These are phyloP conservation scores for Zosterops hypoxanthus DNA, from an alignment of 2,113 vertebrate species.

Conservation along the genomic window DNA sequence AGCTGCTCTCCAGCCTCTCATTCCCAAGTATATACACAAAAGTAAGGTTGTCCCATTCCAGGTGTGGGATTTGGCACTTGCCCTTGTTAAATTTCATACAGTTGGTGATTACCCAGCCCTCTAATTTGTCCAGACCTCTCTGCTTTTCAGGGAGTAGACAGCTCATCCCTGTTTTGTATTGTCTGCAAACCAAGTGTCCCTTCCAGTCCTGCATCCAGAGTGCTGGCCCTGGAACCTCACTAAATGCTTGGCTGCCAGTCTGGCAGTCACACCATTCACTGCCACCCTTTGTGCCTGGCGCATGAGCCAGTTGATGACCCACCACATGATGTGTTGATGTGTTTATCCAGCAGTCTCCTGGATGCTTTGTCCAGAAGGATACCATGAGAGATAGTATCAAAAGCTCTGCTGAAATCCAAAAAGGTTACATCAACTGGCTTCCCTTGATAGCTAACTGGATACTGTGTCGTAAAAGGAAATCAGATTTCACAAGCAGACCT, in stretches of 20 bases:
- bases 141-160: neutral
- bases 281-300: neutral
- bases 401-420: neutral
- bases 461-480: neutral
- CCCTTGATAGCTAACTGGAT: neutral
- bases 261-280: neutral
- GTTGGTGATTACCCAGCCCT: neutral
- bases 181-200: neutral
- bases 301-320: neutral
- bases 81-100: neutral
- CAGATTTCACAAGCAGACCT: neutral
- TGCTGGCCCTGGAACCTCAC: neutral
- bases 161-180: neutral
- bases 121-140: neutral
- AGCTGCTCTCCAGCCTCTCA: neutral
- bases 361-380: neutral
- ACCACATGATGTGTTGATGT: neutral
- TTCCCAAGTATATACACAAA: neutral
- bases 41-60: neutral
- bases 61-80: neutral
- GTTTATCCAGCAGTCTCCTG: neutral
- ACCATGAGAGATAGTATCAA: neutral
- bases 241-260: neutral
- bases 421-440: neutral
- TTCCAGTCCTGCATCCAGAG: neutral